Percentiles rank a stretch among this genome's conserved stretches.
Evolutionary conservation across 2,888 invertebrate genomes (phyloP).

Genomic region (Baccha elongata): DNA sequence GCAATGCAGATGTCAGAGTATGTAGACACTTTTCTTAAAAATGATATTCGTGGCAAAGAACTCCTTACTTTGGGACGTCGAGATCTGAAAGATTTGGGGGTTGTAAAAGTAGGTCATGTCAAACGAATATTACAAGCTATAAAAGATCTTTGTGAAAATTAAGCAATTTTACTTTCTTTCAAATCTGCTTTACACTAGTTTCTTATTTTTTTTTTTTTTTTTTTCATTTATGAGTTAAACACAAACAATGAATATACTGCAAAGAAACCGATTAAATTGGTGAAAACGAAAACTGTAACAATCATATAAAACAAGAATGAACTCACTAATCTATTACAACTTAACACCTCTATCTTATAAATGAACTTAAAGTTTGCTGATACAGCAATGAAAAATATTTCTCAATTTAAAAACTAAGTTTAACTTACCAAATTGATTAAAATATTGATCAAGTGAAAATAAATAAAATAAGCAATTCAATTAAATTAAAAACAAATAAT

Average conservation of each 20-base stretch:
- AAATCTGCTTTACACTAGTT: neutral
- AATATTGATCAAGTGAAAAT: neutral
- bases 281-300: constrained; percentile 40
- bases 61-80: constrained; percentile 92
- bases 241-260: constrained; percentile 30
- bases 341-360: constrained; percentile 4
- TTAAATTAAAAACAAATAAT: neutral
- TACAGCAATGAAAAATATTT: neutral
- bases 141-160: constrained; percentile 87
- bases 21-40: constrained; percentile 93
- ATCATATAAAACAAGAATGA: constrained; percentile 31
- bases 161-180: constrained; percentile 68
- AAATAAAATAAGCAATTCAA: neutral
- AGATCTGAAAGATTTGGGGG: constrained; percentile 94
- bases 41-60: constrained; percentile 96
- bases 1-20: constrained; percentile 95
- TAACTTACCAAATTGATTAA: neutral
- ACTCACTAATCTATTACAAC: constrained; percentile 19
- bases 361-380: neutral
- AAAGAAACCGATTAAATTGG: constrained; percentile 24
- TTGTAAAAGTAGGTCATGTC: constrained; percentile 97
- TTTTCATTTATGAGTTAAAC: constrained; percentile 3
- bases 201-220: neutral
- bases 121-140: constrained; percentile 97
- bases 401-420: neutral